Conservation (phyloP, 2,888 invertebrate species). For the Torymus aiolomorphi region DNA sequence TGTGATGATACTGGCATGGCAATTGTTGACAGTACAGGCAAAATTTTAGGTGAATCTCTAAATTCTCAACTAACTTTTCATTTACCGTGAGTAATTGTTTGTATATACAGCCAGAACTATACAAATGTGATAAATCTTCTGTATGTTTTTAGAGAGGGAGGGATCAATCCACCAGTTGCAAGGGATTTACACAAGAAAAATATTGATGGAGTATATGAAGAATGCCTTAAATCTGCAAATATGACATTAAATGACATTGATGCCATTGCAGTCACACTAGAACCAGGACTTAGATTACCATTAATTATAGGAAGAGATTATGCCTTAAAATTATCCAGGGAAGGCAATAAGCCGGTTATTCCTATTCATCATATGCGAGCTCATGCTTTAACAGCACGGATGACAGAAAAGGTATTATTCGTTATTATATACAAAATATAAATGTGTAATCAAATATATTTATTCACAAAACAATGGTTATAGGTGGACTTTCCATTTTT, state of each 20-base stretch:
- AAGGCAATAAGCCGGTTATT: constrained; percentile 87
- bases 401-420: constrained; percentile 79
- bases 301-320: constrained; percentile 88
- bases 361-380: constrained; percentile 99
- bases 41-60: constrained; percentile 87
- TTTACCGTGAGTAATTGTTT: constrained; percentile 78
- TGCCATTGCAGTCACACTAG: constrained; percentile 93
- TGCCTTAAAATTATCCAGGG: constrained; percentile 85
- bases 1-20: constrained; percentile 98
- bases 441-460: not conserved
- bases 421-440: not conserved
- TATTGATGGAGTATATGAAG: constrained; percentile 84
- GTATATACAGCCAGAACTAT: constrained; percentile 2
- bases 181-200: constrained; percentile 86
- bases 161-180: constrained; percentile 93
- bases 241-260: constrained; percentile 82
- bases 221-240: constrained; percentile 81
- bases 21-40: constrained; percentile 84
- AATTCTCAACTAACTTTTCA: constrained; percentile 88
- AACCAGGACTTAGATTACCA: constrained; percentile 90
- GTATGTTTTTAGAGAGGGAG: constrained; percentile 82
- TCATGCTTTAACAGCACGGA: constrained; percentile 92
- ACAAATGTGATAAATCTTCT: constrained; percentile 6
- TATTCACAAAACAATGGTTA: constrained; percentile 58
- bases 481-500: constrained; percentile 90